Conservation (phyloP, 2,888 invertebrate genomes). For the Drosophila ustulata region DNA sequence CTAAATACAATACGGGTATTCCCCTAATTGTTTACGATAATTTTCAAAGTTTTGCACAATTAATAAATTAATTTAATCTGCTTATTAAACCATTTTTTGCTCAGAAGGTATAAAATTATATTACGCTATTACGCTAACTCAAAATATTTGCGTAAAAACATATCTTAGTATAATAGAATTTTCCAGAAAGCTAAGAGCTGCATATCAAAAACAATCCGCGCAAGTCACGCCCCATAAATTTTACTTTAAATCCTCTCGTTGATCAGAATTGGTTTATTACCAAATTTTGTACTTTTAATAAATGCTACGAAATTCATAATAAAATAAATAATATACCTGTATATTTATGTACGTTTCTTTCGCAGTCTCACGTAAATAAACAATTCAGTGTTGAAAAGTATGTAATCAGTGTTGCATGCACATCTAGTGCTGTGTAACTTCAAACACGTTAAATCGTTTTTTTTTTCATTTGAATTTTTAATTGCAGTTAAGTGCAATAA, state of each 20-base stretch:
- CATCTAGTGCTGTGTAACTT: constrained; percentile 31
- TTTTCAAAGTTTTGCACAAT: too few species aligned
- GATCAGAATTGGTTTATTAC: background rate
- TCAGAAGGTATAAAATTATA: too few species aligned
- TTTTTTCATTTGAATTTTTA: constrained; percentile 9
- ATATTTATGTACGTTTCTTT: background rate
- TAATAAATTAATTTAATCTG: too few species aligned
- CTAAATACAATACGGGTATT: background rate
- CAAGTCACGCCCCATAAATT: background rate
- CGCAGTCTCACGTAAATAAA: background rate
- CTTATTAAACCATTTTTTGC: too few species aligned
- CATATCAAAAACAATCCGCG: background rate
- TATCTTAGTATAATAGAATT: too few species aligned
- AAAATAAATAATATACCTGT: background rate
- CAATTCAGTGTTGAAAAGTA: background rate
- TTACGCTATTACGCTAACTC: too few species aligned
- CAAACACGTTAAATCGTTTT: background rate
- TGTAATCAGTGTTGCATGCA: constrained; percentile 10
- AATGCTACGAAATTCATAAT: background rate
- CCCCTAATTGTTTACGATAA: background rate
- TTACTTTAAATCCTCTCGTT: background rate
- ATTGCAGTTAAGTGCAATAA: background rate
- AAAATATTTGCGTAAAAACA: too few species aligned
- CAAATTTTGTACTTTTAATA: background rate
- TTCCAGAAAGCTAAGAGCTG: too few species aligned